phyloP scores from a whole-genome alignment of 2,113 vertebrate species.

The Oncorhynchus kisutch region DNA sequence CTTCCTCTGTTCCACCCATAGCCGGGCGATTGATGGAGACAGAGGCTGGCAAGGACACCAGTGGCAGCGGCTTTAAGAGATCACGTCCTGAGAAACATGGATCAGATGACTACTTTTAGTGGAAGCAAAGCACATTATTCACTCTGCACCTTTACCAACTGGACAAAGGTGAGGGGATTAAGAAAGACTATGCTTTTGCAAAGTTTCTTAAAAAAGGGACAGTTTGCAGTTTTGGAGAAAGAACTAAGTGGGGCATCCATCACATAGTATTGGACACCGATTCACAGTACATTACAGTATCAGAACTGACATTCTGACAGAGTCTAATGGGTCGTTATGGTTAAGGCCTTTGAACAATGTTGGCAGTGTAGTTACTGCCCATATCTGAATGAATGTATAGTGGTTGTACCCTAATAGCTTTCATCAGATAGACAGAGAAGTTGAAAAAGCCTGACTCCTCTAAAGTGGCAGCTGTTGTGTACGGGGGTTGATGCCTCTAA shows the following conservation, averaged over 20 bases:
- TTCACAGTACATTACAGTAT: slow-evolving; percentile 41
- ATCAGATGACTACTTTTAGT: slow-evolving; percentile 43
- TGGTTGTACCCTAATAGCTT: slow-evolving; percentile 6
- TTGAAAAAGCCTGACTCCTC: slow-evolving; percentile 29
- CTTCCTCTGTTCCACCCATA: slow-evolving; percentile 30
- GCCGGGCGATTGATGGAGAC: slow-evolving; percentile 39
- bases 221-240: slow-evolving; percentile 19
- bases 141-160: slow-evolving; percentile 45
- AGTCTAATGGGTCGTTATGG: slow-evolving; percentile 22
- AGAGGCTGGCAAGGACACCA: slow-evolving; percentile 50
- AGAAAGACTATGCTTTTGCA: slow-evolving; percentile 39
- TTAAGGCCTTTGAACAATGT: background rate
- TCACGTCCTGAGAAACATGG: slow-evolving; percentile 4
- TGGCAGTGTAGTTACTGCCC: background rate
- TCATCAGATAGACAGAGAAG: slow-evolving; percentile 11
- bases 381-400: background rate
- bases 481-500: slow-evolving; percentile 33
- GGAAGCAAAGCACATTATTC: slow-evolving; percentile 52
- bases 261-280: slow-evolving; percentile 28
- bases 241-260: slow-evolving; percentile 28
- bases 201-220: slow-evolving; percentile 39
- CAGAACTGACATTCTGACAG: slow-evolving; percentile 46
- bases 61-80: slow-evolving; percentile 32
- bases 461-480: slow-evolving; percentile 42
- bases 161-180: slow-evolving; percentile 55